A percentile compares a stretch with the other conserved stretches of the same genome.
These are phyloP conservation scores for Porites divaricata DNA, from an alignment of 92 coral and sea anemone species.

Conservation along the genomic window DNA sequence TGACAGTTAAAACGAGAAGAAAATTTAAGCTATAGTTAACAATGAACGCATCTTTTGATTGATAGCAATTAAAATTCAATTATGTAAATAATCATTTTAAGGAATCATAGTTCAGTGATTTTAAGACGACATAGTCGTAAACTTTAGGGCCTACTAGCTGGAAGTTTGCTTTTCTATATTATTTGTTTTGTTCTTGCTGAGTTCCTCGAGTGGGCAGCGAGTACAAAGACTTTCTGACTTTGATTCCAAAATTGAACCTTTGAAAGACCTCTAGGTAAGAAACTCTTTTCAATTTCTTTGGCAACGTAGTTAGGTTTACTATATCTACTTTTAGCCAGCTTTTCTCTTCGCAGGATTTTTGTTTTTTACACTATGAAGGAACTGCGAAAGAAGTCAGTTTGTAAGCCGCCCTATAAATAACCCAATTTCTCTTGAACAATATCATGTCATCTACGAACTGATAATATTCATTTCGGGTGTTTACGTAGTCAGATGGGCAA, in stretches of 20 bases:
- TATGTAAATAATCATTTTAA: background rate
- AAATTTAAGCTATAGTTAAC: background rate
- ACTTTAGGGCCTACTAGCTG: background rate
- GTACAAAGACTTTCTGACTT: background rate
- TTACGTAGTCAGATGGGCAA: background rate
- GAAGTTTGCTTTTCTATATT: background rate
- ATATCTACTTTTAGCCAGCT: background rate
- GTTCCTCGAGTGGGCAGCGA: background rate
- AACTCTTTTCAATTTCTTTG: no score
- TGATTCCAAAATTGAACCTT: background rate
- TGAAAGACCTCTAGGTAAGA: background rate
- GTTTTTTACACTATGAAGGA: background rate
- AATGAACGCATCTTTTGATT: background rate
- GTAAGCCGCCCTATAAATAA: background rate
- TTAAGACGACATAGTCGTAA: background rate
- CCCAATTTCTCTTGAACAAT: background rate
- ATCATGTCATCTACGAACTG: background rate
- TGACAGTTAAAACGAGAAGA: background rate
- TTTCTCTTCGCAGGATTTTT: background rate
- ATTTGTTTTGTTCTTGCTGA: background rate
- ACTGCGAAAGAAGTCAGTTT: background rate
- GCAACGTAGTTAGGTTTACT: background rate
- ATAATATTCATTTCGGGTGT: background rate
- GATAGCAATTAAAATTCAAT: conserved; percentile 2
- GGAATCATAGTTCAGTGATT: conserved; percentile 16